Percentiles rank a stretch among this genome's conserved stretches.
Conservation (phyloP, 2,113 vertebrate genomes). For the Caretta caretta region DNA sequence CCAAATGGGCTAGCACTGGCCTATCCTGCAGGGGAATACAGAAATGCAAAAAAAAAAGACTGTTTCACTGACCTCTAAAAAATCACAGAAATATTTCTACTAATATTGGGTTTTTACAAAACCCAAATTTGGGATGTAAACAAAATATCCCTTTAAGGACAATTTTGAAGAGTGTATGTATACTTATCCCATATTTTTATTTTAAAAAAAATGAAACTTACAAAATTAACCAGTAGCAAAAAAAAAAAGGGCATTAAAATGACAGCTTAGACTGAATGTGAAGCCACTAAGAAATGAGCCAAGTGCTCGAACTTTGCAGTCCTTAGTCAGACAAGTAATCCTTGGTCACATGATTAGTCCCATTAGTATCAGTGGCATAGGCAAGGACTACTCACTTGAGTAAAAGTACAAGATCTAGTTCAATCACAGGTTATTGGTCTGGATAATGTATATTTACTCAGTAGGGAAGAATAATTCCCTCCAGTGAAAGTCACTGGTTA, state of each 20-base stretch:
- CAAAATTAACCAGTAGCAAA: conserved; percentile 37
- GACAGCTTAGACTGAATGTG: conserved; percentile 41
- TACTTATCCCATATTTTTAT: conserved; percentile 7
- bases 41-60: neutral
- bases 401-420: neutral
- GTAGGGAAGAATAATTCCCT: neutral
- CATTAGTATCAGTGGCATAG: neutral
- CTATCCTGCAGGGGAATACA: neutral
- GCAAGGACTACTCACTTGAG: neutral
- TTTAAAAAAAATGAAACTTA: conserved; percentile 30
- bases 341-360: conserved; percentile 4
- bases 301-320: conserved; percentile 6
- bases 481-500: neutral
- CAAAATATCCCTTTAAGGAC: neutral
- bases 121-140: neutral
- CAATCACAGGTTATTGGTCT: neutral
- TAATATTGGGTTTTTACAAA: conserved; percentile 45
- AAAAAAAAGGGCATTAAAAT: neutral
- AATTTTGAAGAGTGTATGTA: conserved; percentile 34
- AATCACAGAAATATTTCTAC: conserved; percentile 43
- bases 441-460: neutral
- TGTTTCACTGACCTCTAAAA: conserved; percentile 22
- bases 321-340: neutral
- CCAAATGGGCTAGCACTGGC: neutral
- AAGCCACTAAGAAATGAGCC: conserved; percentile 36